These are phyloP conservation scores for Pao palembangensis DNA, from an alignment of 2,113 vertebrate genomes.

Conservation along the genomic window DNA sequence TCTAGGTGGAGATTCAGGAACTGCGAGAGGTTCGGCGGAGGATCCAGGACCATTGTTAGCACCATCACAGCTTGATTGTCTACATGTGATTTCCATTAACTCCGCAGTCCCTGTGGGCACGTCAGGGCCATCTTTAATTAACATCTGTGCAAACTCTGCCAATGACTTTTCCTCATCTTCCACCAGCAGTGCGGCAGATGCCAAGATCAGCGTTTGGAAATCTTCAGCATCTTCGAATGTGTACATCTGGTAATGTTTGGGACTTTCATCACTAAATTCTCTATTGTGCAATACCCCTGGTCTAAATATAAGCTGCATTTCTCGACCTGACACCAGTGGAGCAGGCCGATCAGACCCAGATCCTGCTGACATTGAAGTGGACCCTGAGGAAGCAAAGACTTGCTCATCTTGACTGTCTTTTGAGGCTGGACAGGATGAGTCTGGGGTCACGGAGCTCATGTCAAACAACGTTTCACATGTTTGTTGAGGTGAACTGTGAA, in stretches of 20 bases:
- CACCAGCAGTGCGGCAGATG: conserved; percentile 9
- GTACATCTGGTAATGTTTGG: conserved; percentile 12
- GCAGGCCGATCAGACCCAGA: conserved; percentile 52
- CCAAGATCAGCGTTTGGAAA: neutral
- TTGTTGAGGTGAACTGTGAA: conserved; percentile 10
- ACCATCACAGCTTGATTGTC: conserved; percentile 7
- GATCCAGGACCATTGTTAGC: neutral
- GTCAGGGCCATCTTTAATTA: conserved; percentile 24
- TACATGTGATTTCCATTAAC: conserved; percentile 26
- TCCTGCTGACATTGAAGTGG: conserved; percentile 20
- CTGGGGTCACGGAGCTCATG: conserved; percentile 13
- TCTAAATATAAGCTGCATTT: conserved; percentile 47
- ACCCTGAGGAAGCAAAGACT: conserved; percentile 21
- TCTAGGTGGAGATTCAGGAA: conserved; percentile 22
- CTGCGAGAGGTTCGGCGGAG: neutral
- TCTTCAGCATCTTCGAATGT: conserved; percentile 16
- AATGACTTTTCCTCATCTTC: conserved; percentile 4
- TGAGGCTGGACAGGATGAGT: conserved; percentile 32
- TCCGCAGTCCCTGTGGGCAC: conserved; percentile 18
- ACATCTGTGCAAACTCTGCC: conserved; percentile 9
- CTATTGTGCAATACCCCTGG: conserved; percentile 21
- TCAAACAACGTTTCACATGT: conserved; percentile 11
- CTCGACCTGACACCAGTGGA: conserved; percentile 47
- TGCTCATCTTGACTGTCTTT: conserved; percentile 27
- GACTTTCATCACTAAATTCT: conserved; percentile 24